Base-by-base conservation (phyloP, 2,113 vertebrate species). In the Nymphicus hollandicus region DNA sequence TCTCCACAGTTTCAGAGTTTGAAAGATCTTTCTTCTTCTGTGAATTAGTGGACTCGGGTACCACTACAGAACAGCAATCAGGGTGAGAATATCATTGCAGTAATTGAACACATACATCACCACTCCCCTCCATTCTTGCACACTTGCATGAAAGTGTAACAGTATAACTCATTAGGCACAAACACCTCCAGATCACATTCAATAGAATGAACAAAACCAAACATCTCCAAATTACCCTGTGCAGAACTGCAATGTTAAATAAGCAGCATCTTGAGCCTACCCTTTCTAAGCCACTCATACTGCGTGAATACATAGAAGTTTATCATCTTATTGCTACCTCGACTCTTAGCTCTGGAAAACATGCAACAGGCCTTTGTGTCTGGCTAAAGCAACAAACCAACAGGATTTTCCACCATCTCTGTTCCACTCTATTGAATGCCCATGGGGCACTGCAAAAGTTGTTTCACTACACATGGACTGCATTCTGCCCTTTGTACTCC, bases 101-200 rank as follows among this genome's bases (percentile, higher is more conserved):
- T 25, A 47, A 55, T 2, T n/a, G 29, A 58, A 66, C 4, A 50
- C 7, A 16, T 8, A 41, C 27, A 2, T 37, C 7, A 11, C 5
- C 2, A 9, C 18, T 31, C 31, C 19, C 33, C 70, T 63, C 60
- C 11, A 3, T 39, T 73, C 58, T 63, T 46, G 58, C 6, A 9
- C 3, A 16, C 0, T 0, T 2, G 4, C 24, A 10, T 5, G 24
- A 44, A 78, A 25, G 4, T 43, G 3, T 12, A 81, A 15, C 14
- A 46, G 10, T 23, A 37, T 15, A 25, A 22, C 6, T 29, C 63
- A 7, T 3, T 15, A 71, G 25, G 37, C 5, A 3, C 16, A 68
- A 70, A 47, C 4, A 24, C 9, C 8, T 55, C 37, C 58, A 63
- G 6, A 33, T 68, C 14, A 31, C 0, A 2, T 65, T 72, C 52